Base-by-base conservation (phyloP, 35 echinoderm and acorn worm genomes). In the Apostichopus parvimensis region DNA sequence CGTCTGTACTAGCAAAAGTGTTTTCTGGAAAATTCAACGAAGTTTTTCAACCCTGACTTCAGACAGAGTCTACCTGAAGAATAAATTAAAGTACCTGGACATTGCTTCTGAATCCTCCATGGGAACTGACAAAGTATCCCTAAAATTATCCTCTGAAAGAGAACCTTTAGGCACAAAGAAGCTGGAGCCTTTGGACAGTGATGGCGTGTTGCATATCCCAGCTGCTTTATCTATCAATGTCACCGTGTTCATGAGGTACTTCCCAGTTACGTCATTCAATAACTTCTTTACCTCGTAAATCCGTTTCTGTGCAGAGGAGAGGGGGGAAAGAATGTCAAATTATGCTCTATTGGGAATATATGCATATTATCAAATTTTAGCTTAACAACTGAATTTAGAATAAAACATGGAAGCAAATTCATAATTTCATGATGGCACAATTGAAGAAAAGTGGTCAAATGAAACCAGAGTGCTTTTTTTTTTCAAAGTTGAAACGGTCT, bases 161-260 rank as follows among this genome's bases (percentile, higher is more conserved):
- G 54, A 84, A 25, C 54, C 24, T 60, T 84, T 84, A 21, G 54
- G 17, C 58, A 88, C 45, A 14, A 88, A 88, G 86, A 88, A 65
- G 34, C 86, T 88, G 68, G 86, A 88, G 5, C 57, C 86, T 66
- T 88, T 88, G 6, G 86, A 88, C 1, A 72, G 60, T 22, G 61
- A 72, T 14, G 86, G 86, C 7, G 68, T 75, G 24, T 68, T 88
- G 64, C 86, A 88, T 66, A 88, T 88, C 34, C 26, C 86, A 52
- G 86, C 86, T 73, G 86, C 86, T 88, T 88, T 17, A 72, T 75
- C 86, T 68, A 88, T 68, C 11, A 88, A 75, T 18, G 68, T 64
- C 60, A 88, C 86, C 4, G 86, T 88, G 61, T 88, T 75, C 45
- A 88, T 17, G 24, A 88, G 86, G 13, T 84, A 84, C 55, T 88